phyloP scores from a whole-genome alignment of 2,797 vertebrate species.

The Hirundo rustica region DNA sequence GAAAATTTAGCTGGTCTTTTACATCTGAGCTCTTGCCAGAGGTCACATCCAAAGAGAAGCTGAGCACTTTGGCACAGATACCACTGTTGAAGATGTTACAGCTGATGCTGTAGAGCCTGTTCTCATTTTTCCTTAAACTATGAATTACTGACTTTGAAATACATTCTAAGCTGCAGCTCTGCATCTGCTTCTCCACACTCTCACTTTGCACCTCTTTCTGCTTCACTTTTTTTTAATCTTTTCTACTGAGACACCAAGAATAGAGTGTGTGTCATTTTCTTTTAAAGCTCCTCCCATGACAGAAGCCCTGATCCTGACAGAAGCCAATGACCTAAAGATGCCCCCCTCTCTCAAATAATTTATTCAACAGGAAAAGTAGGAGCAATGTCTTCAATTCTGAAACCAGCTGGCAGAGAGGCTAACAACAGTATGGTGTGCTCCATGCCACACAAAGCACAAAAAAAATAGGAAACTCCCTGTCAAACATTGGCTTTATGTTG shows the following conservation, averaged over 20 bases:
- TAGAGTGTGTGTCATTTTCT: neutral
- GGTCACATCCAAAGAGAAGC: neutral
- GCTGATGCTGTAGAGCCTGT: neutral
- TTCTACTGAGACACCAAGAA: neutral
- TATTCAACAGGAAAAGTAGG: neutral
- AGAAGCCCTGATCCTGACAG: neutral
- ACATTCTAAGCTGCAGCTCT: neutral
- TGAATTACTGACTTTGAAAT: neutral
- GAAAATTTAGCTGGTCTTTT: neutral
- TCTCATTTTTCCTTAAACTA: neutral
- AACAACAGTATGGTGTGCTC: neutral
- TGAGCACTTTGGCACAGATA: neutral
- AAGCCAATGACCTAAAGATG: neutral
- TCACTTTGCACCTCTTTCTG: neutral
- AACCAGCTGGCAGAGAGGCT: neutral
- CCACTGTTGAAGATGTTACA: neutral
- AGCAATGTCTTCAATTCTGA: fast-evolving
- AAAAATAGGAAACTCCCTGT: neutral
- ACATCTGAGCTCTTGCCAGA: neutral
- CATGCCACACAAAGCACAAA: neutral
- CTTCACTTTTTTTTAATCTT: neutral
- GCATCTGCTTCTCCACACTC: neutral
- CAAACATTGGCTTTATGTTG: neutral
- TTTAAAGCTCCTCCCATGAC: neutral
- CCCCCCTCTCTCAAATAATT: neutral